phyloP scores from a whole-genome alignment of 2,113 vertebrate species.

The Myiopsitta monachus region DNA sequence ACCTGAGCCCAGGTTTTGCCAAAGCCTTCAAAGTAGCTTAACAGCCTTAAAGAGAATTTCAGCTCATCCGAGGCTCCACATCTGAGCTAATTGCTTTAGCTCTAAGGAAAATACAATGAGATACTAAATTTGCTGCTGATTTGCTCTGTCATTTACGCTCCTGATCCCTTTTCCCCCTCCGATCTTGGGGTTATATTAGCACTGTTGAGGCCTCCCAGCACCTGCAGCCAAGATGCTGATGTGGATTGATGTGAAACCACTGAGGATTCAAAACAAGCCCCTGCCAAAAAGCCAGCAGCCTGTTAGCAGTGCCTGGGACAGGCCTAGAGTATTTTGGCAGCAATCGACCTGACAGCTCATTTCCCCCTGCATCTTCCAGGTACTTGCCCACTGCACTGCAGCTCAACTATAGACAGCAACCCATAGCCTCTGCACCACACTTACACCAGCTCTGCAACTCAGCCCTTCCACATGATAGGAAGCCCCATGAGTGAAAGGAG shows the following conservation, averaged over 20 bases:
- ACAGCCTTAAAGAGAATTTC: background rate
- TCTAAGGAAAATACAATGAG: background rate
- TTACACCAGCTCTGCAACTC: background rate
- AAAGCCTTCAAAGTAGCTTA: background rate
- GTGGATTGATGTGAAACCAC: background rate
- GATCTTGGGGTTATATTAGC: background rate
- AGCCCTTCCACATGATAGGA: background rate
- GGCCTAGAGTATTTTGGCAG: background rate
- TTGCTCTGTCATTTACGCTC: background rate
- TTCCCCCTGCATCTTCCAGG: background rate
- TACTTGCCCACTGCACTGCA: background rate
- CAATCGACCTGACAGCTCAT: background rate
- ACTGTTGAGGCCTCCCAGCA: background rate
- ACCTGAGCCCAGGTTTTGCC: background rate
- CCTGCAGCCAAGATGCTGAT: background rate
- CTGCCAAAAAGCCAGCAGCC: background rate
- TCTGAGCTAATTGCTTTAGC: background rate
- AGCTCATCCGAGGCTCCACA: background rate
- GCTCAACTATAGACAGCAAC: background rate
- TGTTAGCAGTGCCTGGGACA: background rate
- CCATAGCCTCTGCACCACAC: background rate
- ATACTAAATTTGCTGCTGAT: background rate
- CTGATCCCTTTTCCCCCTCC: background rate
- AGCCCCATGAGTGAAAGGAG: fast-evolving
- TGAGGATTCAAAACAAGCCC: background rate